Percentiles rank a stretch among this genome's conserved stretches.
Evolutionary conservation across 2,888 invertebrate genomes (phyloP).

Genomic region (Apodemia duryi): DNA sequence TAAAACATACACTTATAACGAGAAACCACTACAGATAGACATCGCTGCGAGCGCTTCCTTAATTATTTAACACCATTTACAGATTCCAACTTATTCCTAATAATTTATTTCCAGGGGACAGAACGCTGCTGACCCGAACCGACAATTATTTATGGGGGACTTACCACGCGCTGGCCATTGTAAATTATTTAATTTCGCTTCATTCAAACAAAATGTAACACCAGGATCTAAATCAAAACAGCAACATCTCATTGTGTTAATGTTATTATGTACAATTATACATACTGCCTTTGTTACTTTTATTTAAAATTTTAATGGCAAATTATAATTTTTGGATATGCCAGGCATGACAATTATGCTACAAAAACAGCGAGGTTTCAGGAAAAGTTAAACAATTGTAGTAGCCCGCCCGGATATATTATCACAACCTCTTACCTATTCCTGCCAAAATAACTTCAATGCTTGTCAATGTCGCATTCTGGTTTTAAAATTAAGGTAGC

Average conservation of each 20-base stretch:
- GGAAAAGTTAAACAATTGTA: too few relatives aligned
- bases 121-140: background rate
- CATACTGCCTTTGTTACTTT: background rate
- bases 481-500: too few relatives aligned
- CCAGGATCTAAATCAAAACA: slow-evolving; percentile 7
- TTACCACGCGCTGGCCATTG: background rate
- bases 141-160: slow-evolving; percentile 12
- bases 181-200: slow-evolving; percentile 5
- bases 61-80: background rate
- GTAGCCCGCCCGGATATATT: too few relatives aligned
- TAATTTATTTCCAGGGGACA: slow-evolving; percentile 6
- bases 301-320: too few relatives aligned
- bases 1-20: too few relatives aligned
- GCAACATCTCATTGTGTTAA: background rate
- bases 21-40: background rate
- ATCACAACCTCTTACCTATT: too few relatives aligned
- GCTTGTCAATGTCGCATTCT: too few relatives aligned
- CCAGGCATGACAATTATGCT: too few relatives aligned
- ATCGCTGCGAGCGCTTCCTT: background rate
- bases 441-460: too few relatives aligned
- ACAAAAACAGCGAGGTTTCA: too few relatives aligned
- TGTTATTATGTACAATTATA: background rate
- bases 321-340: too few relatives aligned
- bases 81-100: background rate
- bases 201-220: background rate